Conservation (phyloP, 1,140 invertebrate species). For the Zaprionus nigranus region DNA sequence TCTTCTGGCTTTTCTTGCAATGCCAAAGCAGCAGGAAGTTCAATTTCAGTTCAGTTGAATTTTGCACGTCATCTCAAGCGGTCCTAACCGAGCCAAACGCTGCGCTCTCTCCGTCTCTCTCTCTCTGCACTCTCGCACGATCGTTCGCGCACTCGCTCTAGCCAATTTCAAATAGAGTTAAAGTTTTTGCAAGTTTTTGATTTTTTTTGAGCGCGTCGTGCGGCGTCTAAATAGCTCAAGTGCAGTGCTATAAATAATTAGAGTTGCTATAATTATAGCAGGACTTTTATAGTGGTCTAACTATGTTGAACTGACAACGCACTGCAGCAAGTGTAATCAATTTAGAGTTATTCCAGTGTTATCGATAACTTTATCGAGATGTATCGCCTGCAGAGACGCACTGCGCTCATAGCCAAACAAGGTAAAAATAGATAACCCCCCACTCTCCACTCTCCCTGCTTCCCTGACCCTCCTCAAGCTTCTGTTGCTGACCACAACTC, state of each 20-base stretch:
- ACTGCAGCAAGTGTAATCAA: constrained; percentile 39
- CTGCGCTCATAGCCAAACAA: constrained; percentile 75
- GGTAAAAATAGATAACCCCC: constrained; percentile 43
- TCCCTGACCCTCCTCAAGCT: neutral
- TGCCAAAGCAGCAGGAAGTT: constrained; percentile 71
- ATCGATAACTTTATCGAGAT: constrained; percentile 37
- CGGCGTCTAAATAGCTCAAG: constrained; percentile 33
- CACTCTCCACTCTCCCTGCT: no score
- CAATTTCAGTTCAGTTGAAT: constrained; percentile 79
- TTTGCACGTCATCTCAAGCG: constrained; percentile 82
- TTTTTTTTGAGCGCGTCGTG: constrained; percentile 36
- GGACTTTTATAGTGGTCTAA: neutral
- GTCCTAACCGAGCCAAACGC: constrained; percentile 51
- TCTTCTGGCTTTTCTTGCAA: constrained; percentile 50
- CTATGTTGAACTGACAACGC: neutral
- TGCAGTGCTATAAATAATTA: neutral
- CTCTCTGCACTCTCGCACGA: neutral
- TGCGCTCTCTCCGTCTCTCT: constrained; percentile 37
- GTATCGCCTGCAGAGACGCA: constrained; percentile 72
- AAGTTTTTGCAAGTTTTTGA: neutral
- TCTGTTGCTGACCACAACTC: neutral
- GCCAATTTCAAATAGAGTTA: neutral
- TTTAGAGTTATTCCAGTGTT: neutral
- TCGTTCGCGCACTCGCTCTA: neutral
- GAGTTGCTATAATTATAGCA: neutral